A percentile compares a stretch with the other conserved stretches of the same genome.
phyloP scores from a whole-genome alignment of 2,113 vertebrate genomes.

The Antechinus stuartii region DNA sequence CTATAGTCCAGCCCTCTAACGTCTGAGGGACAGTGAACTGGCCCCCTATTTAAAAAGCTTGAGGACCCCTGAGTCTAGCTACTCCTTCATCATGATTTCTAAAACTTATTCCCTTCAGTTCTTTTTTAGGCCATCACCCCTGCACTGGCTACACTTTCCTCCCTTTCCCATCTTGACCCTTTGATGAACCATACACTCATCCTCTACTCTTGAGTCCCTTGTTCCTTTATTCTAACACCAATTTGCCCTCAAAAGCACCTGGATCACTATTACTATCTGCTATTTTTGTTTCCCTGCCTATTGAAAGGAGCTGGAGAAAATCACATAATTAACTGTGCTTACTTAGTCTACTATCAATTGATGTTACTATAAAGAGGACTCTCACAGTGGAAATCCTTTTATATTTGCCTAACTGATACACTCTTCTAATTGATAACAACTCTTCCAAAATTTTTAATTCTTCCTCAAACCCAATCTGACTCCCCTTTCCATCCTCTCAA shows the following conservation, averaged over 20 bases:
- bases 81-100: too few species aligned
- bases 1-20: too few species aligned
- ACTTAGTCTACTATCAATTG: neutral
- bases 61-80: too few species aligned
- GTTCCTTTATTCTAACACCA: neutral
- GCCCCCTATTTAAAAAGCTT: too few species aligned
- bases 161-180: neutral
- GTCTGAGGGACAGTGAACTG: too few species aligned
- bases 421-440: neutral
- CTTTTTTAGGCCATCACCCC: neutral
- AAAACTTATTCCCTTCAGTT: neutral
- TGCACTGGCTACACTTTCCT: neutral
- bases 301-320: neutral
- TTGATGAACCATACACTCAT: neutral
- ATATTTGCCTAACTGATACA: neutral
- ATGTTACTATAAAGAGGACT: neutral
- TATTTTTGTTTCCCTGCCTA: neutral
- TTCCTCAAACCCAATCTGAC: too few species aligned
- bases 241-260: too few species aligned
- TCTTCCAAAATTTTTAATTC: neutral
- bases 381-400: neutral
- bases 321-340: neutral
- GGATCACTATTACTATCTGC: neutral
- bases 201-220: neutral
- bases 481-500: too few species aligned